Evolutionary conservation across 2,888 invertebrate species (phyloP), one percentile per base, ranked within the genome.

Genomic region (Hoplodrina ambigua): DNA sequence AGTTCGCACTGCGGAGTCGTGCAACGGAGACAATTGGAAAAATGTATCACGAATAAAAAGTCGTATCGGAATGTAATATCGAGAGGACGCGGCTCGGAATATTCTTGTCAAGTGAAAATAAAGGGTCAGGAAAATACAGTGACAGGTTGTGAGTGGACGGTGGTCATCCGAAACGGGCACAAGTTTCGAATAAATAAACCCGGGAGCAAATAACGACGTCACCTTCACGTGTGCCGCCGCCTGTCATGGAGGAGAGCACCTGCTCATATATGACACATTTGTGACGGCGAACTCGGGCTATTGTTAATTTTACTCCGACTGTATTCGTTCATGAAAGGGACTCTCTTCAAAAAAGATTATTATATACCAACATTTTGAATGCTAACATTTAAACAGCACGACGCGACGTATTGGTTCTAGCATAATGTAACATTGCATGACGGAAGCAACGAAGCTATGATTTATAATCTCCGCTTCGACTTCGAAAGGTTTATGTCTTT

Each of bases 21-120:
- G 91, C 92, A 89, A 84, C 87, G 91, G 91, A 93, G 93, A 94
- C 94, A 94, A 94, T 94, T 94, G 94, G 94, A 94, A 94, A 94
- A 94, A 94, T 95, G 91, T 94, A 94, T 94, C 94, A 94, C 91
- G 93, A 95, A 93, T 94, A 96, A 95, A 95, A 95, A 95, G 93
- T 94, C 94, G 90, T 91, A 94, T 94, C 90, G 92, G 91, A 94
- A 94, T 94, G 94, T 95, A 95, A 95, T 95, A 95, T 95, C 93
- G 93, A 88, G 92, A 89, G 93, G 91, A 90, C 93, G 88, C 89
- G 86, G 90, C 89, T 88, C 90, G 89, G 89, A 93, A 95, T 94
- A 94, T 94, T 94, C 92, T 93, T 95, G 95, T 94, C 95, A 94
- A 94, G 92, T 94, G 93, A 95, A 95, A 96, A 94, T 94, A 95